phyloP scores from a whole-genome alignment of 2,888 invertebrate genomes.

The Tethea ocularis region DNA sequence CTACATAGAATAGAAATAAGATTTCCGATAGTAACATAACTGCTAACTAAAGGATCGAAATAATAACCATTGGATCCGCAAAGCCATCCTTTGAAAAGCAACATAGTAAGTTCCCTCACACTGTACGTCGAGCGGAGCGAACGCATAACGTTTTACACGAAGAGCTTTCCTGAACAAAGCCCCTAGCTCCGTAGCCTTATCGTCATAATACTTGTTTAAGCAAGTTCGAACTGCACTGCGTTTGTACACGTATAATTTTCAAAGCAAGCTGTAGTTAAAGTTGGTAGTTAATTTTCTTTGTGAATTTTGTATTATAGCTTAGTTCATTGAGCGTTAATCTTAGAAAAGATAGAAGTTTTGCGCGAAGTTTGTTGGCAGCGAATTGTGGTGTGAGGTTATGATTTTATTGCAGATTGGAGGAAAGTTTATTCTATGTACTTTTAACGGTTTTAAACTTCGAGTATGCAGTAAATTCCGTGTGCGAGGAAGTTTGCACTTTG shows the following conservation, averaged over 20 bases:
- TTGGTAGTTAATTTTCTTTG: conserved; percentile 50
- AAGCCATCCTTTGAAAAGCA: background rate
- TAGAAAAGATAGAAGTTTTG: conserved; percentile 5
- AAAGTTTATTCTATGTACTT: background rate
- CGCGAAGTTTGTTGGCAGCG: background rate
- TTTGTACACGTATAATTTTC: conserved; percentile 22
- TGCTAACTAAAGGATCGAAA: background rate
- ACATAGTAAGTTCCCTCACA: background rate
- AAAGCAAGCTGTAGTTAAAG: conserved; percentile 24
- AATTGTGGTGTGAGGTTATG: background rate
- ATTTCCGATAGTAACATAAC: no score
- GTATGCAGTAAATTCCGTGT: no score
- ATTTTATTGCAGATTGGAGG: background rate
- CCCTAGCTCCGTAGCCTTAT: conserved; percentile 29
- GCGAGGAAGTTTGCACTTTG: no score
- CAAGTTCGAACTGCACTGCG: conserved; percentile 29
- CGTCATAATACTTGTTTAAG: conserved; percentile 41
- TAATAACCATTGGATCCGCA: background rate
- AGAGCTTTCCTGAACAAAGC: conserved; percentile 19
- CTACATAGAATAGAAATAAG: background rate
- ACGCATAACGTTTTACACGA: conserved; percentile 25
- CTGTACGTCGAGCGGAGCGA: background rate
- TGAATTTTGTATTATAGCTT: conserved; percentile 40
- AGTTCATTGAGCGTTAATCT: conserved; percentile 50
- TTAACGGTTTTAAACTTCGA: background rate